Percentiles rank a stretch among this genome's conserved stretches.
Conservation (phyloP, 1,140 invertebrate species). For the Trichogramma pretiosum region DNA sequence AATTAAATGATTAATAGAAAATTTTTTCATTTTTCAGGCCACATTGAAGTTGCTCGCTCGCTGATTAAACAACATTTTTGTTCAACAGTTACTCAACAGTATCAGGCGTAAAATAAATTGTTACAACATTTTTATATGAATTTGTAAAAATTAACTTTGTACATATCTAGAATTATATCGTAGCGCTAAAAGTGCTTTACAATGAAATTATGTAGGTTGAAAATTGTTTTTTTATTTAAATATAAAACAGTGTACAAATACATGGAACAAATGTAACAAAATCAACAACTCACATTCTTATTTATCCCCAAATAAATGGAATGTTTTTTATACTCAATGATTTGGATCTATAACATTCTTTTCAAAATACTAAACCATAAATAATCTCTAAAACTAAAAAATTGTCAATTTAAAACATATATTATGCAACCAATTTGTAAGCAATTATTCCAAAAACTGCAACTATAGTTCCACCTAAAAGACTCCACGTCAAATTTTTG, state of each 20-base stretch:
- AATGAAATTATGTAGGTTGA: constrained; percentile 9
- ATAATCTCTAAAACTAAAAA: constrained; percentile 24
- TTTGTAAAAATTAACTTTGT: constrained; percentile 15
- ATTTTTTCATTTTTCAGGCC: constrained; percentile 40
- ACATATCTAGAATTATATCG: constrained; percentile 5
- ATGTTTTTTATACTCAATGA: constrained; percentile 13
- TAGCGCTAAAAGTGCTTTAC: constrained; percentile 9
- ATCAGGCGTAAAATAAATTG: constrained; percentile 13
- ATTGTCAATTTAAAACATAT: constrained; percentile 22
- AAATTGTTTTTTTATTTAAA: constrained; percentile 19
- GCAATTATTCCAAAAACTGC: constrained; percentile 32
- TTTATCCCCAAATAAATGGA: constrained; percentile 16
- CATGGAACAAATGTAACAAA: constrained; percentile 18
- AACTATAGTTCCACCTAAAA: constrained; percentile 36
- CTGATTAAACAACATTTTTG: constrained; percentile 47
- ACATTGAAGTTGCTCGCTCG: constrained; percentile 46
- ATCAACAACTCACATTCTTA: constrained; percentile 13
- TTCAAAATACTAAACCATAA: no score
- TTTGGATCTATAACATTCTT: no score
- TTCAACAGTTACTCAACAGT: constrained; percentile 3
- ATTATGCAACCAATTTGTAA: constrained; percentile 33
- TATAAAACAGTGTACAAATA: constrained; percentile 20
- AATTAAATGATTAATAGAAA: constrained; percentile 1
- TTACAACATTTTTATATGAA: constrained; percentile 10
- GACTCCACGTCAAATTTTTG: constrained; percentile 32